Base-by-base conservation (phyloP, 2,113 vertebrate species). In the Pluvianellus socialis region DNA sequence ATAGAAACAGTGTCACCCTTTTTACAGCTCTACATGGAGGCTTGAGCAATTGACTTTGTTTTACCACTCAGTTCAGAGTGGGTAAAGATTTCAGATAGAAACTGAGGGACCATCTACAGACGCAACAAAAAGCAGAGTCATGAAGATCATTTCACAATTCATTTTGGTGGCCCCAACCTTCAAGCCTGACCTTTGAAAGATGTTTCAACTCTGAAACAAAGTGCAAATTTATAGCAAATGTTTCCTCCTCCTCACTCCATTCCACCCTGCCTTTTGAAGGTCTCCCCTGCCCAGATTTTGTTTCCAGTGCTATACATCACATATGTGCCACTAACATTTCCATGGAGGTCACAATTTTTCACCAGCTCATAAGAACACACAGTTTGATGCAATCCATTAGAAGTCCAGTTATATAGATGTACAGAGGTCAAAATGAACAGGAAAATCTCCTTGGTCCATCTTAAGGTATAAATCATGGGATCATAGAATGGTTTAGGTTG, bases 351-450 rank as follows among this genome's bases (percentile, higher is more conserved):
- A 65, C 17, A n/a, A 7, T 58, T 89, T 84, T 79, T 79, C 77
- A 81, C 16, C 16, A 52, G 38, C 32, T 59, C 18, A 18, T 58
- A 55, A 52, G 32, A 55, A 56, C 12, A 50, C 7, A 23, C 5
- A 12, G 7, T 66, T 80, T 10, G 38, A 72, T 63, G 14, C 44
- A 89, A 21, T n/a, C 21, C 19, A 45, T 18, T 16, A 65, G 30
- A 3, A 77, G 4, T 8, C 33, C 27, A 22, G 21, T 79, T 90
- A 17, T n/a, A 40, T 2, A 44, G 44, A 47, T 0, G 0, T 14
- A 45, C 3, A 10, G 40, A 80, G 21, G 18, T 72, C 52, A 65
- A 62, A 90, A 67, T 27, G 18, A 63, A 16, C 22, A 59, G 15
- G 50, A 86, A 56, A 70, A 74, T 62, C 8, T 55, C 72, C 68